Evolutionary conservation across 2,888 invertebrate genomes (phyloP).

Genomic region (Ferrisia virgata): DNA sequence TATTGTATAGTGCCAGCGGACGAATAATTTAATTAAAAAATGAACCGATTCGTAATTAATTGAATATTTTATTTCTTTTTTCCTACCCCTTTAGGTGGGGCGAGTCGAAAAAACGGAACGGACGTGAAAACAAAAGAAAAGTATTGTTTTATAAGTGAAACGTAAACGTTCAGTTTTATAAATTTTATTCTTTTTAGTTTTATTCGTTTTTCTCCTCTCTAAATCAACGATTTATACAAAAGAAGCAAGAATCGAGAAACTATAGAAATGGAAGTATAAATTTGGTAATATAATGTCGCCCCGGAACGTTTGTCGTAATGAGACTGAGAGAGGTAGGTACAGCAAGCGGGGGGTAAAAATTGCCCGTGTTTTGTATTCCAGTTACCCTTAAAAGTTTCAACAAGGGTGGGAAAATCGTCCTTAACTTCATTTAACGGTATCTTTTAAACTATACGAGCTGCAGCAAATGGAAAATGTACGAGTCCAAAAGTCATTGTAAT

Average conservation of each 20-base stretch:
- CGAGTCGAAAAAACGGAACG: background rate
- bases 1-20: constrained; percentile 45
- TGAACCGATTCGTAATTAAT: constrained; percentile 46
- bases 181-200: constrained; percentile 25
- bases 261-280: constrained; percentile 40
- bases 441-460: constrained; percentile 3
- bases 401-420: constrained; percentile 36
- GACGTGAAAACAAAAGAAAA: constrained; percentile 22
- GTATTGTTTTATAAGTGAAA: constrained; percentile 43
- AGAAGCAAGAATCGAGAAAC: constrained; percentile 40
- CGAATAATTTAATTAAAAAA: constrained; percentile 46
- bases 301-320: constrained; percentile 19
- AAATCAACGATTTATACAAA: constrained; percentile 46
- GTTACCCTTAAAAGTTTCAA: constrained; percentile 34
- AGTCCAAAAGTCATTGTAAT: constrained; percentile 37
- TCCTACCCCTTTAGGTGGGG: constrained; percentile 1
- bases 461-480: constrained; percentile 30
- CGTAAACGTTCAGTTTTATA: constrained; percentile 41
- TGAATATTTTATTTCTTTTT: constrained; percentile 46
- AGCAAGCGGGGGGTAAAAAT: constrained; percentile 27
- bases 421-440: constrained; percentile 40
- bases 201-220: constrained; percentile 30
- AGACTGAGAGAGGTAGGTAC: background rate
- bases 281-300: constrained; percentile 41
- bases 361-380: constrained; percentile 20